Evolutionary conservation across 2,797 vertebrate genomes (phyloP).

Genomic region (Antennarius maculatus): DNA sequence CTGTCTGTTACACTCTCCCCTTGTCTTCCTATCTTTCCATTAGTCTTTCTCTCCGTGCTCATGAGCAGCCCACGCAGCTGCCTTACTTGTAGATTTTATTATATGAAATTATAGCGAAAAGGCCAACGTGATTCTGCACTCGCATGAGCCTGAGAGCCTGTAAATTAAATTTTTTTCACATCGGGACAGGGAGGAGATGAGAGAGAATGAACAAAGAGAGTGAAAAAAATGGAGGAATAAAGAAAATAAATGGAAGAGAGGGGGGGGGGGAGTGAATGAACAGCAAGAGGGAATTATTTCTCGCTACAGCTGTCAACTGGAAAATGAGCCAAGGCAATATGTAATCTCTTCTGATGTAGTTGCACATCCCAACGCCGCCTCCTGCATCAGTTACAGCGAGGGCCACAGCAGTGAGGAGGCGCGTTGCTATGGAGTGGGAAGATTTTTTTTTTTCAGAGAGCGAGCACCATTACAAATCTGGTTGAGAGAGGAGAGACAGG

Average conservation of each 20-base stretch:
- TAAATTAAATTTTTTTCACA: slow-evolving; percentile 16
- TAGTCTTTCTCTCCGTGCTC: slow-evolving; percentile 50
- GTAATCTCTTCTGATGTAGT: slow-evolving; percentile 67
- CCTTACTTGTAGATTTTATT: slow-evolving; percentile 58
- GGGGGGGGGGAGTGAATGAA: background rate
- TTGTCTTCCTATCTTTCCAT: slow-evolving; percentile 41
- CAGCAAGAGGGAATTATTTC: slow-evolving; percentile 20
- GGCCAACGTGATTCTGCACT: slow-evolving; percentile 26
- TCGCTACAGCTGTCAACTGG: slow-evolving; percentile 44
- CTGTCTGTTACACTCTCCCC: slow-evolving; percentile 35
- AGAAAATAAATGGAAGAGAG: background rate
- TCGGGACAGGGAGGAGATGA: background rate
- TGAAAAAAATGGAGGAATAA: slow-evolving; percentile 1
- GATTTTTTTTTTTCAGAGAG: slow-evolving; percentile 70
- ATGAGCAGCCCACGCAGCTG: slow-evolving; percentile 66
- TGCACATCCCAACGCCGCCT: slow-evolving; percentile 54
- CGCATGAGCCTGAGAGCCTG: slow-evolving; percentile 22
- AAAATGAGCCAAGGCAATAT: slow-evolving; percentile 51
- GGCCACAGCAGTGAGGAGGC: slow-evolving; percentile 68
- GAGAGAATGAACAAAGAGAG: slow-evolving; percentile 2
- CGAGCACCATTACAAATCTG: slow-evolving; percentile 63
- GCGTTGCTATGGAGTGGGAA: slow-evolving; percentile 83
- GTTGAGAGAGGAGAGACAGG: slow-evolving; percentile 29
- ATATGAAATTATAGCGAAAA: slow-evolving; percentile 59
- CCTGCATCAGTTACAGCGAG: slow-evolving; percentile 51